Evolutionary conservation across 92 coral and sea anemone genomes (phyloP), one percentile per base, ranked within the genome.

Genomic region (Phenganax subtilis): DNA sequence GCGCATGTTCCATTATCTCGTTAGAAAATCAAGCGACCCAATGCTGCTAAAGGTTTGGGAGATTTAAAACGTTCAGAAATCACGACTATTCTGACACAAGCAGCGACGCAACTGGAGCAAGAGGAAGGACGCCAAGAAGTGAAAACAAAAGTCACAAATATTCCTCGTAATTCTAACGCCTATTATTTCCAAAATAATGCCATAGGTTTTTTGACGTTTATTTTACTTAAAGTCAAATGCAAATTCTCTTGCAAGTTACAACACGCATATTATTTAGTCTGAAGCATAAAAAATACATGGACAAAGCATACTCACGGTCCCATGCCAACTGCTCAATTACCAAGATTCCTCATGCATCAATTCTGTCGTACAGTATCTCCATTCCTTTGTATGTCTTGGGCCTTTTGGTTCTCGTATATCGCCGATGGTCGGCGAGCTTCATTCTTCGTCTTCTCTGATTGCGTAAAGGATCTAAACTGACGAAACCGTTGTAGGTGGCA

Each of bases 61-160:
- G 82, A 86, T 80, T 89, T 91, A 78, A 93, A 93, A 81, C 89
- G 97, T 16, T 93, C 97, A 47, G 96, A 93, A 85, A 85, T 93
- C 17, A 82, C 97, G 30, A 86, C 88, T 28, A 87, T 84, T 84
- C 88, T 93, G 59, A 87, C 89, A 59, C 93, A 90, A 37, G 97
- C 87, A 54, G 96, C 97, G 57, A 80, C 54, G 65, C 91, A 88
- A 76, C 82, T 93, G 62, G 97, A 93, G 81, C 72, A 55, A 58
- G 72, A 75, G 85, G 93, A 91, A 80, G 97, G 97, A 6, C 96
- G 97, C 12, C 85, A 93, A 63, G 90, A 89, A 81, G 93, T 93
- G 80, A 93, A 93, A 75, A 86, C 96, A 0, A 86, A 91, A 80
- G 84, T 88, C 30, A 92, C 91, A 75, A 89, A 90, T 67, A 89